Percentiles rank a stretch among this genome's conserved stretches.
Conservation (phyloP, 2,797 vertebrate genomes). For the Heterohyrax brucei region DNA sequence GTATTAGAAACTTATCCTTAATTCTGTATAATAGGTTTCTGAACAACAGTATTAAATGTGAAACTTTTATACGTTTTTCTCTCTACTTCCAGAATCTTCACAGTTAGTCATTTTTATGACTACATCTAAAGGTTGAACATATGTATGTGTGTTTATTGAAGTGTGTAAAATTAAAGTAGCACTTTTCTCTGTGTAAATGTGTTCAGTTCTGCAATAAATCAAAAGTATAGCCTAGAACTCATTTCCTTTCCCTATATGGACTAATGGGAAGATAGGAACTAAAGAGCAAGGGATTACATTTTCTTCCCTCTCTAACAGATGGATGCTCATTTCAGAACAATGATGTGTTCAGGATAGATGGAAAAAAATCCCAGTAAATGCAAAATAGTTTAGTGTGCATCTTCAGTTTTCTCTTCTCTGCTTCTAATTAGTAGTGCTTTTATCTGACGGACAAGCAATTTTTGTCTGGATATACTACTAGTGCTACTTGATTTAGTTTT, state of each 20-base stretch:
- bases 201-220: constrained; percentile 84
- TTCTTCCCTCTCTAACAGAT: not conserved
- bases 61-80: constrained; percentile 75
- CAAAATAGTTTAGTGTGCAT: constrained; percentile 5
- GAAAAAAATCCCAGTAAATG: constrained; percentile 60
- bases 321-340: constrained; percentile 81
- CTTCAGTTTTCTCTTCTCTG: constrained; percentile 3
- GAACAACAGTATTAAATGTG: constrained; percentile 51
- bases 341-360: constrained; percentile 52
- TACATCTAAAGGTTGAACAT: constrained; percentile 79
- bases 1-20: constrained; percentile 10
- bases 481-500: not conserved
- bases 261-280: constrained; percentile 82
- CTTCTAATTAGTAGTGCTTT: constrained; percentile 53
- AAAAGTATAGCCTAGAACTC: constrained; percentile 76
- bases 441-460: constrained; percentile 45
- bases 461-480: not conserved
- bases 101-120: constrained; percentile 75
- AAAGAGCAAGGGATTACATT: constrained; percentile 68
- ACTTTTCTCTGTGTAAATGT: constrained; percentile 83
- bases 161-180: constrained; percentile 85
- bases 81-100: constrained; percentile 70
- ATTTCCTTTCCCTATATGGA: constrained; percentile 82
- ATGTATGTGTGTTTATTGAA: constrained; percentile 81
- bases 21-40: not conserved